phyloP scores from a whole-genome alignment of 2,797 vertebrate species.

The Arrhamphus sclerolepis region DNA sequence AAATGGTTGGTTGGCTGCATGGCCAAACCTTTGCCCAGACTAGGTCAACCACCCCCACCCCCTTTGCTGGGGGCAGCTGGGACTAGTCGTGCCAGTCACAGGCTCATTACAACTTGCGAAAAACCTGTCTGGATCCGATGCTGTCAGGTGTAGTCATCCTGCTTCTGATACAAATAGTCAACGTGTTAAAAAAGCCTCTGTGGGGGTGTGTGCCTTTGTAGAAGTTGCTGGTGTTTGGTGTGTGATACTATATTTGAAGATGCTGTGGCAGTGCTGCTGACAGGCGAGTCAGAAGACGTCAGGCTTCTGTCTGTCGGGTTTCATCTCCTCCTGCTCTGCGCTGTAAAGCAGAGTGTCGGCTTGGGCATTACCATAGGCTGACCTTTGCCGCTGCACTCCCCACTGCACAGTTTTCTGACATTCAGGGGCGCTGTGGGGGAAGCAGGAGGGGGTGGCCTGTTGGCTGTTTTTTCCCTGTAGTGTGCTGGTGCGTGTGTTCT shows the following conservation, averaged over 20 bases:
- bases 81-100: slow-evolving; percentile 18
- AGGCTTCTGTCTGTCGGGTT: slow-evolving; percentile 65
- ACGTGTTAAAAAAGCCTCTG: slow-evolving; percentile 23
- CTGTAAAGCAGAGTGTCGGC: slow-evolving; percentile 71
- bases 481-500: slow-evolving; percentile 48
- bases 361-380: slow-evolving; percentile 80
- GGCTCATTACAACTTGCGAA: slow-evolving; percentile 19
- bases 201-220: slow-evolving; percentile 41
- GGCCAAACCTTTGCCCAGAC: slow-evolving; percentile 25
- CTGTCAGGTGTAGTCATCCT: slow-evolving; percentile 46
- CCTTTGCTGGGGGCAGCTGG: slow-evolving; percentile 23
- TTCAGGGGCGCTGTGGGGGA: slow-evolving; percentile 73
- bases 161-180: slow-evolving; percentile 46
- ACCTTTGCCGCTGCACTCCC: slow-evolving; percentile 77
- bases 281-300: slow-evolving; percentile 58
- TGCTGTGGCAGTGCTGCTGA: slow-evolving; percentile 56
- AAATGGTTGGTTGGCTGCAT: neutral
- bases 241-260: slow-evolving; percentile 67
- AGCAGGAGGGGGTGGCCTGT: slow-evolving; percentile 58
- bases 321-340: slow-evolving; percentile 61
- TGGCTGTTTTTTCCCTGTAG: slow-evolving; percentile 58
- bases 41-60: slow-evolving; percentile 11
- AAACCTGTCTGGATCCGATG: slow-evolving; percentile 28
- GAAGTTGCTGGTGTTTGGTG: slow-evolving; percentile 43
- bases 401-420: slow-evolving; percentile 76